A percentile compares a stretch with the other conserved stretches of the same genome.
Conservation (phyloP, 2,888 invertebrate genomes). For the Craniophora ligustri region DNA sequence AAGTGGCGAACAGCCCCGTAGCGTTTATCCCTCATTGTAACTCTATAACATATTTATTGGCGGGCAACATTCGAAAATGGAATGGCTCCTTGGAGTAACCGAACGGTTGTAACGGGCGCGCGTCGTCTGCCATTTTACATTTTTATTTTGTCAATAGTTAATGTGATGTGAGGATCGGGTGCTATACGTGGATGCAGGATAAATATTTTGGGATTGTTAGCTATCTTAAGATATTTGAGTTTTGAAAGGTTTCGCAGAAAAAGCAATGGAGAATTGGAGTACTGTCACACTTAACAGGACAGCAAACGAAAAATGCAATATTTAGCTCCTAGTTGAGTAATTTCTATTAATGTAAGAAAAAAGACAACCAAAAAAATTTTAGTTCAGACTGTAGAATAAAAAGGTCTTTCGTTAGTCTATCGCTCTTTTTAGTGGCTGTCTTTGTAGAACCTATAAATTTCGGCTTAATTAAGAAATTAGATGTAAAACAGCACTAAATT, state of each 20-base stretch:
- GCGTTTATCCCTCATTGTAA: constrained; percentile 83
- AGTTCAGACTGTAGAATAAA: too few relatives aligned
- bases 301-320: too few relatives aligned
- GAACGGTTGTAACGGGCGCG: constrained; percentile 75
- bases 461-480: too few relatives aligned
- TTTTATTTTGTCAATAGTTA: constrained; percentile 88
- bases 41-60: constrained; percentile 88
- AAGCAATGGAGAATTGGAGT: too few relatives aligned
- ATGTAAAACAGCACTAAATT: too few relatives aligned
- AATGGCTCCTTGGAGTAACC: constrained; percentile 76
- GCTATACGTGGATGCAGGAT: constrained; percentile 21
- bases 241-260: neutral
- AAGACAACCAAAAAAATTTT: too few relatives aligned
- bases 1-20: constrained; percentile 73
- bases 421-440: too few relatives aligned
- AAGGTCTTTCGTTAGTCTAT: too few relatives aligned
- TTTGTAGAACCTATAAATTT: too few relatives aligned
- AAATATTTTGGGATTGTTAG: constrained; percentile 8
- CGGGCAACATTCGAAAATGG: constrained; percentile 82
- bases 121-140: constrained; percentile 83
- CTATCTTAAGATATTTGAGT: constrained; percentile 19
- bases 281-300: too few relatives aligned
- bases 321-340: too few relatives aligned
- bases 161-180: constrained; percentile 70
- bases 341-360: too few relatives aligned